Evolutionary conservation across 2,797 vertebrate species (phyloP).

Genomic region (Coregonus suidteri): DNA sequence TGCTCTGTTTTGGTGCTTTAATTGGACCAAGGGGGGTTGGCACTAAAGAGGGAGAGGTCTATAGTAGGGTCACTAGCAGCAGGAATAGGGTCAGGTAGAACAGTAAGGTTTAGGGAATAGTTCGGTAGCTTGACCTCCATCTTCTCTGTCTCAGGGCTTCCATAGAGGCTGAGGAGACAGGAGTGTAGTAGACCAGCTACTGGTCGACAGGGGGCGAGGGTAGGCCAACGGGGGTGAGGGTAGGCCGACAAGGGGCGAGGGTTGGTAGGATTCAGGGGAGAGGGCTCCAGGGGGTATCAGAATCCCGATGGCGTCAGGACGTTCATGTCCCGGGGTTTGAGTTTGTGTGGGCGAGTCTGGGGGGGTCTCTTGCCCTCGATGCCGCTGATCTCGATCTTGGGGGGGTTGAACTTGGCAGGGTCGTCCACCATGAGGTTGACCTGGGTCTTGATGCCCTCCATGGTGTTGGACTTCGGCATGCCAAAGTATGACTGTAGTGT

Average conservation of each 20-base stretch:
- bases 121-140: constrained; percentile 24
- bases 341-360: constrained; percentile 80
- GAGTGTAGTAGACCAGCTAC: constrained; percentile 10
- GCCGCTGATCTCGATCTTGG: constrained; percentile 83
- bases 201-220: background rate
- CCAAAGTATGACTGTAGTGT: constrained; percentile 88
- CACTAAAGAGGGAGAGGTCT: too few species aligned
- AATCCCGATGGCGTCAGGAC: constrained; percentile 93
- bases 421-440: constrained; percentile 81
- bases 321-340: constrained; percentile 93
- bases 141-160: constrained; percentile 25
- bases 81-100: too few species aligned
- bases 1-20: constrained; percentile 16
- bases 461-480: constrained; percentile 87
- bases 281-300: constrained; percentile 64
- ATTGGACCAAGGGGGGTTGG: too few species aligned
- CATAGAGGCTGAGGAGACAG: constrained; percentile 13
- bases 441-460: constrained; percentile 87
- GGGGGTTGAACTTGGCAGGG: constrained; percentile 77
- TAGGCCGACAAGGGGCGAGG: too few species aligned
- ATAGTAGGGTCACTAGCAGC: too few species aligned
- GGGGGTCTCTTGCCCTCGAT: constrained; percentile 76
- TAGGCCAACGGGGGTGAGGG: too few species aligned
- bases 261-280: too few species aligned
- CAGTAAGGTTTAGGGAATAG: too few species aligned